A percentile compares a stretch with the other conserved stretches of the same genome.
These are phyloP conservation scores for Solea senegalensis DNA, from an alignment of 2,113 vertebrate species.

Conservation along the genomic window DNA sequence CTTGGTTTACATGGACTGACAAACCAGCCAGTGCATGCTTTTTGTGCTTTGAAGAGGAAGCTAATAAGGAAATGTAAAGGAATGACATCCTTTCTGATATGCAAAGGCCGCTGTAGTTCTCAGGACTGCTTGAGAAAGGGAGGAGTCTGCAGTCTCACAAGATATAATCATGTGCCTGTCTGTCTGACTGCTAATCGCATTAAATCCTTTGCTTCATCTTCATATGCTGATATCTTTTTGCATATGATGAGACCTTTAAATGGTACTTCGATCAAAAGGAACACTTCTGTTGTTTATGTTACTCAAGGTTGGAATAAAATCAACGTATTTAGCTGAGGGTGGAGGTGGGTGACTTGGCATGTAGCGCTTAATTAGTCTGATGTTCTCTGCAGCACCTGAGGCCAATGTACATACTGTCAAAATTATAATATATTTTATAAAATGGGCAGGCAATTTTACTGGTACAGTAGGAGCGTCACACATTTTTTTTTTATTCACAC, in stretches of 20 bases:
- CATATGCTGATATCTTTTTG: constrained; percentile 38
- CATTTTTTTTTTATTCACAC: neutral
- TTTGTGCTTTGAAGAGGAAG: too few species aligned
- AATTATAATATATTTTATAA: constrained; percentile 31
- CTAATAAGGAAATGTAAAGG: too few species aligned
- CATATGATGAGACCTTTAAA: constrained; percentile 31
- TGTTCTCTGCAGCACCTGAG: constrained; percentile 40
- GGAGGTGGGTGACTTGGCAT: constrained; percentile 57
- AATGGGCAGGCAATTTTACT: constrained; percentile 19
- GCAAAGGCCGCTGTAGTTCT: too few species aligned
- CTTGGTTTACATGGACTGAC: too few species aligned
- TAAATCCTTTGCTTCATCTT: constrained; percentile 10
- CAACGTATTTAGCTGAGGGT: constrained; percentile 64
- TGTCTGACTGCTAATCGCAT: constrained; percentile 9
- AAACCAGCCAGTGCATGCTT: too few species aligned
- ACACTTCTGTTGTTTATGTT: constrained; percentile 72
- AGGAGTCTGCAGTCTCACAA: too few species aligned
- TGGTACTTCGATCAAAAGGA: constrained; percentile 45
- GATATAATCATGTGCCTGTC: neutral
- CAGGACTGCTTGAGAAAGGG: too few species aligned
- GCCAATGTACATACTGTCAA: constrained; percentile 37
- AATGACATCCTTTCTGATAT: too few species aligned
- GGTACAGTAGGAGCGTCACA: neutral
- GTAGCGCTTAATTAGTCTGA: constrained; percentile 52
- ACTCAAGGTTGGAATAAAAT: constrained; percentile 52